phyloP scores from a whole-genome alignment of 2,113 vertebrate genomes.

The Crotalus helleri region DNA sequence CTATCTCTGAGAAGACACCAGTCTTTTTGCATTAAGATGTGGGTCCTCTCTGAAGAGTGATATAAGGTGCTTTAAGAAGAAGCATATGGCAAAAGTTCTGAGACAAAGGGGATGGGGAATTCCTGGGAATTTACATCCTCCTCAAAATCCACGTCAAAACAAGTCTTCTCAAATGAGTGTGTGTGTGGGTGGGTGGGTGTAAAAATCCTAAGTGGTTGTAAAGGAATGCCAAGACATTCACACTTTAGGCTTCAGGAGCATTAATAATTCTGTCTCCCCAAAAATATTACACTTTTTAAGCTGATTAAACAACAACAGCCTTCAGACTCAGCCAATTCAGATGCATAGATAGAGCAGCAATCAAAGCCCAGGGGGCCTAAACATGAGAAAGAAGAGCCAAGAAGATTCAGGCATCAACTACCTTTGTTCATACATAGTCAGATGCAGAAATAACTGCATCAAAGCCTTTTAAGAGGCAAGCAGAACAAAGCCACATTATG shows the following conservation, averaged over 20 bases:
- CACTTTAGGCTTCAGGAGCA: background rate
- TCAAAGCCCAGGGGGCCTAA: background rate
- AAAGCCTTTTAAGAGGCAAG: background rate
- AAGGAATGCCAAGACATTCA: background rate
- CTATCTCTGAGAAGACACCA: background rate
- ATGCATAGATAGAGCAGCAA: background rate
- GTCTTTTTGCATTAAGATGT: background rate
- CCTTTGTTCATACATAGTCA: background rate
- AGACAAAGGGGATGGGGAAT: background rate
- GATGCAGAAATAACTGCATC: background rate
- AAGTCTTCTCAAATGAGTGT: background rate
- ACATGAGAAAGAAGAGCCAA: background rate
- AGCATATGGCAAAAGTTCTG: background rate
- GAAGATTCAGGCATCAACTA: background rate
- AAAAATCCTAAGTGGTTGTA: background rate
- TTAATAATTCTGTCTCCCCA: background rate
- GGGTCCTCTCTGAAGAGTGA: background rate
- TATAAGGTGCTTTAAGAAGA: background rate
- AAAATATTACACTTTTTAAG: background rate
- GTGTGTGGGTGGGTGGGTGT: background rate
- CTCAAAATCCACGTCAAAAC: background rate
- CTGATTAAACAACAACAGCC: background rate
- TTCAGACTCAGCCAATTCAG: background rate
- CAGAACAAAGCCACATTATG: background rate
- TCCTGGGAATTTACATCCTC: background rate